phyloP scores from a whole-genome alignment of 2,888 invertebrate genomes.

The Metallyticus violacea region DNA sequence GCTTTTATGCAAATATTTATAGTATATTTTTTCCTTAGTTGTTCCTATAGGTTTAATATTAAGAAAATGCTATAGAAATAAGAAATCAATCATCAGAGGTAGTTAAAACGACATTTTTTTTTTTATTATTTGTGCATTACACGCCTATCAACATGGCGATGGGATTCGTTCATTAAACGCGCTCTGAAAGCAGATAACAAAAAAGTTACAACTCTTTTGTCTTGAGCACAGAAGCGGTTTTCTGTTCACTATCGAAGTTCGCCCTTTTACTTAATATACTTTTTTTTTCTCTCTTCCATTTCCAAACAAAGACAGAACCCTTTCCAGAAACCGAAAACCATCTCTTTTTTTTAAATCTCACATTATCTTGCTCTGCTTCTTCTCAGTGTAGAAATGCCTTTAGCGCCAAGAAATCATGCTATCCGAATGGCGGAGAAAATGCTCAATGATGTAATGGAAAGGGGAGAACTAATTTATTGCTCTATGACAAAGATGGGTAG shows the following conservation, averaged over 20 bases:
- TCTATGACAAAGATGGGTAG: no score
- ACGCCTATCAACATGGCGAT: neutral
- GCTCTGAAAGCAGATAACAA: no score
- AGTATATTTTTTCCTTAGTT: no score
- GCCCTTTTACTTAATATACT: neutral
- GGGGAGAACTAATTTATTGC: no score
- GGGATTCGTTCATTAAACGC: neutral
- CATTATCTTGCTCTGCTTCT: neutral
- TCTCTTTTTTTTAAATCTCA: neutral
- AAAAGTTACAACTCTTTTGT: neutral
- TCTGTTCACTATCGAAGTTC: neutral
- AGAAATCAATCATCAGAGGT: no score
- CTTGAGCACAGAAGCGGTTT: neutral
- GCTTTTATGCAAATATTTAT: no score
- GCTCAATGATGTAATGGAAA: no score
- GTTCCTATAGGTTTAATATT: no score
- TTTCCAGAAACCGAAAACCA: neutral
- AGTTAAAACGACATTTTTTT: no score
- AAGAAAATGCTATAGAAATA: no score
- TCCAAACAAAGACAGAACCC: neutral
- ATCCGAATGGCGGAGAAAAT: no score
- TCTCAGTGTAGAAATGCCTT: neutral
- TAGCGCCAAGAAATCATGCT: no score
- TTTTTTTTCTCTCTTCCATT: neutral
- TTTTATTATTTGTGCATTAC: neutral